These are phyloP conservation scores for Acanthoscelides obtectus DNA, from an alignment of 2,888 invertebrate species.

Conservation along the genomic window DNA sequence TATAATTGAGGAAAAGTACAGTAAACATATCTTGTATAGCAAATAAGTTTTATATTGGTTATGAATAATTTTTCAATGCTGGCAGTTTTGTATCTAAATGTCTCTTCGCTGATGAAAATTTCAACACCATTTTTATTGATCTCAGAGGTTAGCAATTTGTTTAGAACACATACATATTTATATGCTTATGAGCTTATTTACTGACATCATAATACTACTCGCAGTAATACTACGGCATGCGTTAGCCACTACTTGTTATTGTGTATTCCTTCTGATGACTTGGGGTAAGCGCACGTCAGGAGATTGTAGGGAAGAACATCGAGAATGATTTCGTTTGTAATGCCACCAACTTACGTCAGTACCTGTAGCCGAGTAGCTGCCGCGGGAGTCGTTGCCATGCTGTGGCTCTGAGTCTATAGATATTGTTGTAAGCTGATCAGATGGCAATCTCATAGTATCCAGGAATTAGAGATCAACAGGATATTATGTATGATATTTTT, in stretches of 20 bases:
- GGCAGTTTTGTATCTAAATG: neutral
- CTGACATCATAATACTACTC: neutral
- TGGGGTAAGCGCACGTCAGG: no score
- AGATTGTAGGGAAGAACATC: no score
- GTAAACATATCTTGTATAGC: neutral
- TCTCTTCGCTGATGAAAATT: neutral
- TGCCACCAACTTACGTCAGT: no score
- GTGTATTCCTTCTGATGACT: no score
- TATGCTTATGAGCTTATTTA: neutral
- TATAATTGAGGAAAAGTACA: neutral
- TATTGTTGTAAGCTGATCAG: no score
- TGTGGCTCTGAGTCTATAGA: no score
- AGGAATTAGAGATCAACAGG: no score
- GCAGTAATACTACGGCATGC: neutral
- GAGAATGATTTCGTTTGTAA: no score
- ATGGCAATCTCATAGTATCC: no score
- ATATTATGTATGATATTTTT: no score
- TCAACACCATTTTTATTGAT: neutral
- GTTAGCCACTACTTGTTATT: neutral
- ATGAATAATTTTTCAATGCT: neutral
- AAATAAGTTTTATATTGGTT: neutral
- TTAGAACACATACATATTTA: neutral
- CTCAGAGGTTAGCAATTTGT: neutral
- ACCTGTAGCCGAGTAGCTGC: no score
- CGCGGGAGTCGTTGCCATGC: no score